Conservation (phyloP, 2,797 vertebrate genomes). For the Platalea minor region DNA sequence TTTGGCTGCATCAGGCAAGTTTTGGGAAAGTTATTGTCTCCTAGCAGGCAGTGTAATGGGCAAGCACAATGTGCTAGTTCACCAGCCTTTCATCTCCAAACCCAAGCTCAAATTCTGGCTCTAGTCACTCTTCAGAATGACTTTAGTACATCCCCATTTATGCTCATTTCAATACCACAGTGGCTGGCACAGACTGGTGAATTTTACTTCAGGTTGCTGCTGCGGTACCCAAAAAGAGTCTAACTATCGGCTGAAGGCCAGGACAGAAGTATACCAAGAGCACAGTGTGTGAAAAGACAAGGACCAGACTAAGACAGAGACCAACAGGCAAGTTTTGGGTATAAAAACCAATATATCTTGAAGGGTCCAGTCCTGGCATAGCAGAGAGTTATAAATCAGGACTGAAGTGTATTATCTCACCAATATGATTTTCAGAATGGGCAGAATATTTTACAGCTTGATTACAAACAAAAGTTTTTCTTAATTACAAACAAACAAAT, state of each 20-base stretch:
- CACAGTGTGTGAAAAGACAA: neutral
- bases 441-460: neutral
- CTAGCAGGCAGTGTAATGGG: neutral
- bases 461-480: neutral
- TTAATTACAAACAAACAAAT: neutral
- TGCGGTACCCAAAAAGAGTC: neutral
- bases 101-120: neutral
- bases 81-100: neutral
- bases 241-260: neutral
- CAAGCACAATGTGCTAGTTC: neutral
- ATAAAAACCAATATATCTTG: neutral
- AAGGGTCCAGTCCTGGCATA: neutral
- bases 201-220: neutral
- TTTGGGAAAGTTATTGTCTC: conserved; percentile 40
- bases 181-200: rapidly evolving
- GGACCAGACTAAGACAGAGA: neutral
- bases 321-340: neutral
- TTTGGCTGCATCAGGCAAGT: conserved; percentile 44
- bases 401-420: neutral
- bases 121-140: neutral
- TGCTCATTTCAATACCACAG: neutral
- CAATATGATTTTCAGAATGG: neutral
- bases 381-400: neutral
- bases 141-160: neutral
- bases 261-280: neutral